These are phyloP conservation scores for Callosobruchus maculatus DNA, from an alignment of 2,888 invertebrate species.

Conservation along the genomic window DNA sequence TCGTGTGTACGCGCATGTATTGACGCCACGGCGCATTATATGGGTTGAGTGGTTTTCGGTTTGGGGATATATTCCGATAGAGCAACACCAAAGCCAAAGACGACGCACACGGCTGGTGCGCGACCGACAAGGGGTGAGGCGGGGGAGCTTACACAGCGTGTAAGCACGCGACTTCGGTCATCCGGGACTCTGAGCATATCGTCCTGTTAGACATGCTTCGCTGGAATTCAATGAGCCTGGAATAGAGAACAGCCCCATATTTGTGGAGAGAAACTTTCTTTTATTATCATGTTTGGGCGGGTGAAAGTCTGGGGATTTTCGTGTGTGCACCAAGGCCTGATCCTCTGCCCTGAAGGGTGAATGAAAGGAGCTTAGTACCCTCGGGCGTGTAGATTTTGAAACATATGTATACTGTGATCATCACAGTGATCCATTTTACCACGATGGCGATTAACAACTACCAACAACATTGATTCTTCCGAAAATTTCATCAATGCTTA, in stretches of 20 bases:
- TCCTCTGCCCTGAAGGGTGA: neutral
- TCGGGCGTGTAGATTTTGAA: too few species aligned
- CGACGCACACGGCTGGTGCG: neutral
- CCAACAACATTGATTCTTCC: too few species aligned
- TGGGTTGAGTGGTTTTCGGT: neutral
- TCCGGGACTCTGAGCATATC: neutral
- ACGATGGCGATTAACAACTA: too few species aligned
- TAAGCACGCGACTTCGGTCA: neutral
- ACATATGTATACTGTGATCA: too few species aligned
- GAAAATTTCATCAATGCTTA: too few species aligned
- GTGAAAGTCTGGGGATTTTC: neutral
- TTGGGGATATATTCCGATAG: neutral
- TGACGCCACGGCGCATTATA: neutral
- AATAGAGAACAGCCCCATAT: neutral
- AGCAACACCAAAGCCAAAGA: neutral
- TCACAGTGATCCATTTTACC: too few species aligned
- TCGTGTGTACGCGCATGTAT: neutral
- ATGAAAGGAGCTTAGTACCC: neutral
- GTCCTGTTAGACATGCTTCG: neutral
- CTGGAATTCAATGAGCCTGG: neutral
- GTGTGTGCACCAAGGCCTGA: neutral
- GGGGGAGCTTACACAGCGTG: neutral
- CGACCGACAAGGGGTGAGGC: neutral
- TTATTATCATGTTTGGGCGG: neutral
- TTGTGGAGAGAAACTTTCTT: neutral